phyloP scores from a whole-genome alignment of 2,888 invertebrate species.

The Trichogramma dendrolimi region DNA sequence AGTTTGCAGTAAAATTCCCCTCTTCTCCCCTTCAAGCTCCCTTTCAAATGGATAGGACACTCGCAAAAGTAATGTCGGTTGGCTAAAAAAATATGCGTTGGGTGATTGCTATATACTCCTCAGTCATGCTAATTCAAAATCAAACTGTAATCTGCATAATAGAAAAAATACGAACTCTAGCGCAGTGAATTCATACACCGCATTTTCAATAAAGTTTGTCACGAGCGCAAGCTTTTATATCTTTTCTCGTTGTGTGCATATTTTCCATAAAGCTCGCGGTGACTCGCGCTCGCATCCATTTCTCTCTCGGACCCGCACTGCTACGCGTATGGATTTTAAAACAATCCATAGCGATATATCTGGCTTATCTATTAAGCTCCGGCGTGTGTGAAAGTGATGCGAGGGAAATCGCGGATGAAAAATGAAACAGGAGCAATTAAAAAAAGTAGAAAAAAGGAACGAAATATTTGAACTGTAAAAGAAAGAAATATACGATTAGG shows the following conservation, averaged over 20 bases:
- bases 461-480: not conserved
- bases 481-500: no score
- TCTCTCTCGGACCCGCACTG: not conserved
- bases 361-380: slow-evolving; percentile 24
- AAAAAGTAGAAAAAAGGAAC: not conserved
- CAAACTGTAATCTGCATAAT: not conserved
- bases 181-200: no score
- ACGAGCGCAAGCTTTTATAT: no score
- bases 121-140: slow-evolving; percentile 5
- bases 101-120: no score
- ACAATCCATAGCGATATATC: slow-evolving; percentile 23
- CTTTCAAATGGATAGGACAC: no score
- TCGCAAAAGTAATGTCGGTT: no score
- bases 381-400: slow-evolving; percentile 6
- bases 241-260: not conserved
- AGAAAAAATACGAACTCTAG: no score
- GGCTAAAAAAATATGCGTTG: no score
- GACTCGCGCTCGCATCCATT: not conserved
- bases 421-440: slow-evolving; percentile 4
- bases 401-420: slow-evolving; percentile 5
- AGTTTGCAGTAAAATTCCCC: no score
- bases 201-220: slow-evolving; percentile 1
- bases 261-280: slow-evolving; percentile 2
- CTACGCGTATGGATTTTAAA: slow-evolving; percentile 13
- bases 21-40: no score